Base-by-base conservation (phyloP, 2,797 vertebrate genomes). In the Sitta carolinensis region DNA sequence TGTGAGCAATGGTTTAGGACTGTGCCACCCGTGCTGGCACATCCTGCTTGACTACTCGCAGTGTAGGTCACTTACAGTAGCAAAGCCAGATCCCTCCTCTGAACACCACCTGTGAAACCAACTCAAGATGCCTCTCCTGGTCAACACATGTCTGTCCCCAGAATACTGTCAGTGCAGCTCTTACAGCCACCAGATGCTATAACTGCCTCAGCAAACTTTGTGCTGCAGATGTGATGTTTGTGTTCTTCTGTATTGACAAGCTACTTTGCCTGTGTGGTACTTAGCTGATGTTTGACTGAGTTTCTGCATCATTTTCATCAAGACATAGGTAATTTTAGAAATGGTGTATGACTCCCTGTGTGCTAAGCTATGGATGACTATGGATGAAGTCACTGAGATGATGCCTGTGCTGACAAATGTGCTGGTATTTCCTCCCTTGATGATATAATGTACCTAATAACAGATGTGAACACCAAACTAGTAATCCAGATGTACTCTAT, bases 381-480 rank as follows among this genome's bases (percentile, higher is more conserved):
- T 3, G 23, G n/a, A 26, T 16, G 30, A 81, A 62, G 43, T 47
- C 79, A 85, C 36, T 21, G 50, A 68, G 36, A 75, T 30, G 62
- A 90, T 9, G 30, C 36, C 47, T 3, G 1, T 4, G 32, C 32
- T 81, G 47, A 75, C 47, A 64, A 63, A 82, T 3, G 12, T 12
- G 26, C 86, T 77, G 47, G 50, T 63, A 74, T 58, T 89, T 95
- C 84, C 73, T 87, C 78, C 32, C 52, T 13, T 54, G 57, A 83
- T n/a, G 34, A 34, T 6, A 47, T 4, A 25, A 76, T 8, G 5
- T 32, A 36, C 51, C 22, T 68, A 82, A 43, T 5, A 52, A 74
- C 6, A 83, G 30, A 82, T 47, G 1, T 72, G 50, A 25, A 55
- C 61, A 55, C 13, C 50, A 18, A 91, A 87, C 18, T 15, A 83